Evolutionary conservation across 2,113 vertebrate species (phyloP), one percentile per base, ranked within the genome.

Genomic region (Rhagologus leucostigma): DNA sequence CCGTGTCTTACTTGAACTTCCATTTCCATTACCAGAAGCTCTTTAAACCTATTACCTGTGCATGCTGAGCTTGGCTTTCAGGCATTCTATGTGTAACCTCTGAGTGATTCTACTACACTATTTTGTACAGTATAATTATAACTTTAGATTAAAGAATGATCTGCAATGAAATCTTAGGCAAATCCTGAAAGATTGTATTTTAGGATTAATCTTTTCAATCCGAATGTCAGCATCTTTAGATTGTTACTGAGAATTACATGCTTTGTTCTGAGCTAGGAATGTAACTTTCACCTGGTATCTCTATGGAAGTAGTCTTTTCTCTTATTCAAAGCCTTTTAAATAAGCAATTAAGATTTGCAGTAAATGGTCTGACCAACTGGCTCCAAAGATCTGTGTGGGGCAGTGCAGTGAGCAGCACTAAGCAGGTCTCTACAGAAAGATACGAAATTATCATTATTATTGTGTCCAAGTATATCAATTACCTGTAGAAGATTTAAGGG

Each of bases 401-500:
- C 64, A 91, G 39, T 26, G 49, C 55, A 79, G 49, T 57, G 89
- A 92, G 80, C 70, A 91, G 63, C 52, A 94, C 53, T 70, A 92
- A 87, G 85, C 52, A 87, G 0, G 2, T 69, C 30, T 70, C 73
- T 50, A 93, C 27, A 87, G n/a, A 77, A 90, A 87, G 73, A n/a
- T 5, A 52, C 55, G 77, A 91, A 87, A 37, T 90, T n/a, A 93
- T 73, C 17, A 84, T 77, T 65, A 78, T 90, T 79, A 94, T 41
- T 83, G 87, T 53, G 87, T 93, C 86, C 52, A 96, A 97, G 42
- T 82, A 37, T 78, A 96, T 96, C 19, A 93, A 95, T 98, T 99
- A 99, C 99, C 99, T 99, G 99, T 65, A 99, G 98, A 57, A 99
- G 98, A 97, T 99, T 99, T 97, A 99, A 98, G 32, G 99, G 99